Base-by-base conservation (phyloP, 2,888 invertebrate species). In the Volucella zonaria region DNA sequence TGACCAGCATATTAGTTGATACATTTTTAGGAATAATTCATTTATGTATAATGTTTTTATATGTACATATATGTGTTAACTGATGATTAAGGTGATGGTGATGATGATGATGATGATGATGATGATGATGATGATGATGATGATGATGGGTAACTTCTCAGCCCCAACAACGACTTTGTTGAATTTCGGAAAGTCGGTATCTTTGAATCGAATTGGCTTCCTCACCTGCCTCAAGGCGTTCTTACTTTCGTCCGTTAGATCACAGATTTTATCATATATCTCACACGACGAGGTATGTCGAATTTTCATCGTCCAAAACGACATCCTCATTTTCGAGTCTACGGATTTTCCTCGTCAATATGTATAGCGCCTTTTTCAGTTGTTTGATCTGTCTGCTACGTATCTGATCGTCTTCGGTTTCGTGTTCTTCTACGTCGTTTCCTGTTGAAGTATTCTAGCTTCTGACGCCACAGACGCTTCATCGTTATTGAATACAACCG, bases 261-360 rank as follows among this genome's bases (percentile, higher is more conserved):
- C 93, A 90, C 95, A 95, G 87, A 95, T 93, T 89, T 94, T 94
- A 12, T 93, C 93, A 81, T 91, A 92, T 74, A 92, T 91, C 88
- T 91, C 90, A 77, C 83, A 95, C 93, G 87, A 95, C 93, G 51
- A 96, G 92, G 91, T 95, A 97, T 42, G 94, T 92, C 2, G 96
- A 96, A 89, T 95, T 93, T 58, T 94, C 93, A 40, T 96, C 96
- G 87, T 95, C 95, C 88, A 95, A 94, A 89, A 95, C 95, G 86
- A 96, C 94, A 1, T 96, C 94, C 88, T 96, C 96, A 62, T 93
- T 92, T 88, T 96, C 96, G 6, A 96, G 90, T 86, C 94, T 92
- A 87, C 94, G 93, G 66, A 97, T 96, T 82, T 94, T 94, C 88
- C 93, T 93, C 67, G 94, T 93, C 18, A 96, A 92, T 87, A 94